Evolutionary conservation across 2,113 vertebrate species (phyloP), one percentile per base, ranked within the genome.

Genomic region (Pygoscelis antarcticus): DNA sequence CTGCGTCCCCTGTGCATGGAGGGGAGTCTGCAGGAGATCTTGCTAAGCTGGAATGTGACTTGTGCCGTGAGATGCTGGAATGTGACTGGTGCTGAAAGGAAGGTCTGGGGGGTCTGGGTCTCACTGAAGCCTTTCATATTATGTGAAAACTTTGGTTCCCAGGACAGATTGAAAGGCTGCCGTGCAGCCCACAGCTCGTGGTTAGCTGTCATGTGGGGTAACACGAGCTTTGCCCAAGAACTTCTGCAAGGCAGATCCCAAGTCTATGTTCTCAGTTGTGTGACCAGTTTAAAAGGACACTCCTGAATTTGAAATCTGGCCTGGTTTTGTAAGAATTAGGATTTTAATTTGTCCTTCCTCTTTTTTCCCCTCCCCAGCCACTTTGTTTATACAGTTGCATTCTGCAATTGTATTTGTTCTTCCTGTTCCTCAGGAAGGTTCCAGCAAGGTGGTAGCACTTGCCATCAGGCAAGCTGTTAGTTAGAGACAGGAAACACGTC

Each of bases 121-220:
- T 36, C 8, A 3, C 47, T 34, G 52, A 62, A 79, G 19, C 58
- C 47, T 51, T 47, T 69, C 4, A 0, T 27, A 2, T 6, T 18
- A 1, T 3, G 0, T 8, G 20, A 10, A 40, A 11, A 8, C 54
- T 66, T 52, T 16, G 38, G 7, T 58, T 68, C 40, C 54, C 77
- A 49, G 17, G 42, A 17, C 16, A 49, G 42, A 13, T 3, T 10
- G 30, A 47, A 30, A 40, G 54, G 66, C 12, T 3, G 5, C 18
- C 0, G 0, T 10, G 25, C 60, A 75, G 47, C 66, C 32, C 30
- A 2, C 23, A 10, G 32, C 75, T 29, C 11, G 2, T 42, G 27
- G 32, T 15, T 9, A 38, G 49, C 42, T 55, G 27, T 30, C 30
- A 4, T 0, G 0, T 14, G 47, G 22, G 38, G 9, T 20, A 9